A percentile compares a stretch with the other conserved stretches of the same genome.
phyloP scores from a whole-genome alignment of 2,888 invertebrate genomes.

The Dinocampus coccinellae region DNA sequence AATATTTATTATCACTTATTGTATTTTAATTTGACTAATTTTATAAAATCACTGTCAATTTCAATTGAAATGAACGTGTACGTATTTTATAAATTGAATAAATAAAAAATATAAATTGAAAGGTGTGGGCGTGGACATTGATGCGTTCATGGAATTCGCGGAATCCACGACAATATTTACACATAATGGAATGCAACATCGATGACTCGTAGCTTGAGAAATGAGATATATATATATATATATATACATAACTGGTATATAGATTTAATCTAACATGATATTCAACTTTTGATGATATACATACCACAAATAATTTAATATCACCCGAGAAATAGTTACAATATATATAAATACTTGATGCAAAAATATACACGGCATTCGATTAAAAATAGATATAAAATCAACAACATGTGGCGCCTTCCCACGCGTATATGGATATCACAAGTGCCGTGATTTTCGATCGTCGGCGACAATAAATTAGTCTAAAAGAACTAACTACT shows the following conservation, averaged over 20 bases:
- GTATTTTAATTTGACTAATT: no score
- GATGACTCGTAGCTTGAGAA: slow-evolving; percentile 41
- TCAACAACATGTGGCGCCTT: slow-evolving; percentile 28
- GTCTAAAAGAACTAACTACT: neutral
- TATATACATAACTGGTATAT: slow-evolving; percentile 1
- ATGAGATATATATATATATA: slow-evolving; percentile 34
- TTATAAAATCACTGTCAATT: no score
- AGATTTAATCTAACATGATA: slow-evolving; percentile 31
- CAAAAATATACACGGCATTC: slow-evolving; percentile 39
- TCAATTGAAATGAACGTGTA: no score
- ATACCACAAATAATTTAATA: slow-evolving; percentile 37
- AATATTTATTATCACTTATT: no score
- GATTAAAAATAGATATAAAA: slow-evolving; percentile 47
- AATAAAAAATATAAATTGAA: slow-evolving; percentile 18
- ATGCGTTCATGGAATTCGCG: slow-evolving; percentile 31
- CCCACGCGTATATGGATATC: slow-evolving; percentile 22
- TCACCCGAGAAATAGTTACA: slow-evolving; percentile 31
- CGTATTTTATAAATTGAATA: no score
- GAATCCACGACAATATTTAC: slow-evolving; percentile 41
- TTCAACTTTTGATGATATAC: slow-evolving; percentile 39
- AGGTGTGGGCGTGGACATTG: slow-evolving; percentile 15
- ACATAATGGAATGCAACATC: slow-evolving; percentile 24
- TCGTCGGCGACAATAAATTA: neutral
- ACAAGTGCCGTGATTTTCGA: neutral
- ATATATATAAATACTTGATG: slow-evolving; percentile 38